Percentiles rank a stretch among this genome's conserved stretches.
These are phyloP conservation scores for Oscheius onirici DNA, from an alignment of 2,888 invertebrate genomes.

Conservation along the genomic window DNA sequence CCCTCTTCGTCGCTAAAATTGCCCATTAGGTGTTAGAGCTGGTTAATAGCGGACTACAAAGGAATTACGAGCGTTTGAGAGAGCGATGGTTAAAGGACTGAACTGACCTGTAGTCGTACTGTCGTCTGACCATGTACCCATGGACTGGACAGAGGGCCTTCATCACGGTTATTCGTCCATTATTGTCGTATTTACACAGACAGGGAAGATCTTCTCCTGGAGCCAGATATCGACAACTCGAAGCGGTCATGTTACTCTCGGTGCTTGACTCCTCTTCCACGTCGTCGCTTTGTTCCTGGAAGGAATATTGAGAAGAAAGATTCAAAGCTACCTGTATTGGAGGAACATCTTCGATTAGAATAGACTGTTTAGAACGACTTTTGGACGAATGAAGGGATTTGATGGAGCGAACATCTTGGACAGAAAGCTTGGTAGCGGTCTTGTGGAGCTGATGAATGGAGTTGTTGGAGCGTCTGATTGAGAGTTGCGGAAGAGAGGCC, in stretches of 20 bases:
- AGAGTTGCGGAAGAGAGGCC: slow-evolving; percentile 11
- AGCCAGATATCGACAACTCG: slow-evolving; percentile 60
- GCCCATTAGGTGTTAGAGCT: neutral
- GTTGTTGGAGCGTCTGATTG: slow-evolving; percentile 11
- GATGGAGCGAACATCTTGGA: slow-evolving; percentile 50
- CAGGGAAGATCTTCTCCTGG: slow-evolving; percentile 70
- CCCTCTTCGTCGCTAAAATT: slow-evolving; percentile 15
- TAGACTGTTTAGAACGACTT: slow-evolving; percentile 50
- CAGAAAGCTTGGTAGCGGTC: slow-evolving; percentile 36
- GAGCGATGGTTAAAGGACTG: too few species aligned
- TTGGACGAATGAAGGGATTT: slow-evolving; percentile 43
- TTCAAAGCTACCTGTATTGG: slow-evolving; percentile 40
- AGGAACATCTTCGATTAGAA: slow-evolving; percentile 51
- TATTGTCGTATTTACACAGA: slow-evolving; percentile 65
- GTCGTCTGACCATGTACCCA: slow-evolving; percentile 65
- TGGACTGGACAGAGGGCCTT: slow-evolving; percentile 70
- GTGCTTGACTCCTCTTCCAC: slow-evolving; percentile 45
- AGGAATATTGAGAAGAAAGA: neutral
- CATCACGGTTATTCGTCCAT: slow-evolving; percentile 59
- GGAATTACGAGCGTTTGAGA: neutral
- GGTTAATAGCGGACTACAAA: too few species aligned
- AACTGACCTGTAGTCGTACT: slow-evolving; percentile 55
- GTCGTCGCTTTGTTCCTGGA: slow-evolving; percentile 57
- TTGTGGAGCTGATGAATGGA: slow-evolving; percentile 21
- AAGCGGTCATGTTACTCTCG: slow-evolving; percentile 28